phyloP scores from a whole-genome alignment of 2,888 invertebrate genomes.

The Phaedon cochleariae region DNA sequence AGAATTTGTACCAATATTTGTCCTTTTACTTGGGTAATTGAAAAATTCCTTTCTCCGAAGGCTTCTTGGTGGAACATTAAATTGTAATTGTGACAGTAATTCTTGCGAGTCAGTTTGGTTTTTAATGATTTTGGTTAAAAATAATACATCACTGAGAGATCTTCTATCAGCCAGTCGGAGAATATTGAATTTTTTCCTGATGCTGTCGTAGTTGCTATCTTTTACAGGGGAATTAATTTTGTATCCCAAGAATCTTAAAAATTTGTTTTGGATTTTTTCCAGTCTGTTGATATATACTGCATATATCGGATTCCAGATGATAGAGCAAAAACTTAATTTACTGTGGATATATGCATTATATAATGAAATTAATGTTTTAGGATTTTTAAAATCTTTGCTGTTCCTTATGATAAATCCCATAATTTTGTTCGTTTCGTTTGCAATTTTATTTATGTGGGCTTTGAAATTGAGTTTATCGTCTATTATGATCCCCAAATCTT shows the following conservation, averaged over 20 bases:
- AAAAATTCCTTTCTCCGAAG: constrained; percentile 3
- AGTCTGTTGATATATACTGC: not conserved
- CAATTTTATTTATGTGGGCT: not conserved
- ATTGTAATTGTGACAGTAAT: constrained; percentile 1
- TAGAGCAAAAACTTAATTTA: not conserved
- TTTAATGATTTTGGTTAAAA: not conserved
- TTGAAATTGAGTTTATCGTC: too few species aligned
- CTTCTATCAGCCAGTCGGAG: not conserved
- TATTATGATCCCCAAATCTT: not conserved
- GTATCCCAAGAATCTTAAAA: too few species aligned
- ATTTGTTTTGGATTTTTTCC: not conserved
- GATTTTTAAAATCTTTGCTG: not conserved
- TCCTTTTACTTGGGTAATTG: not conserved
- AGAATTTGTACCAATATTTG: constrained; percentile 1
- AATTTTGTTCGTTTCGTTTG: constrained; percentile 1
- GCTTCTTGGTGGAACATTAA: not conserved
- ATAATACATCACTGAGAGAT: constrained; percentile 6
- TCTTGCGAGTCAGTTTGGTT: not conserved
- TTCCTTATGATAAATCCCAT: constrained; percentile 1
- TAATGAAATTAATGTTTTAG: constrained; percentile 1
- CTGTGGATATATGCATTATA: not conserved
- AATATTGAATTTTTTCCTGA: constrained; percentile 3
- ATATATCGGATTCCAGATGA: not conserved
- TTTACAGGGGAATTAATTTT: not conserved
- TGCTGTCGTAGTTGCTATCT: not conserved